These are phyloP conservation scores for Mantis religiosa DNA, from an alignment of 2,888 invertebrate species.

Conservation along the genomic window DNA sequence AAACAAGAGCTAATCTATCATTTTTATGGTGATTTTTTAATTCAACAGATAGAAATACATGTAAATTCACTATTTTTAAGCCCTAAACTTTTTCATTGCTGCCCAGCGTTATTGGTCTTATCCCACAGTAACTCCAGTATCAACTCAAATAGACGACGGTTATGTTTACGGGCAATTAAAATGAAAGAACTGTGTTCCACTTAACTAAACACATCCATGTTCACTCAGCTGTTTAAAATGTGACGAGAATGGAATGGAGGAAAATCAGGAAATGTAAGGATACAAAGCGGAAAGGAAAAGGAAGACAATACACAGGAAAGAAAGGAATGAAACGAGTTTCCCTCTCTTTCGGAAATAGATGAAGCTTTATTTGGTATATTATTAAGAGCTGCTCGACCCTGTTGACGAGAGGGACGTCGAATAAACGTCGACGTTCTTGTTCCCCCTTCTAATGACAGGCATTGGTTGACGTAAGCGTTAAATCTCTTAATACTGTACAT, in stretches of 20 bases:
- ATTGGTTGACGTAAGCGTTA: neutral
- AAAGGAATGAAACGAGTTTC: neutral
- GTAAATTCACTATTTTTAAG: too few relatives aligned
- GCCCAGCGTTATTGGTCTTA: too few relatives aligned
- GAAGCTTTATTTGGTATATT: neutral
- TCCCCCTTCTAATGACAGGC: neutral
- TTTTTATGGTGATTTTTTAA: too few relatives aligned
- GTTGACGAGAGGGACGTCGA: neutral
- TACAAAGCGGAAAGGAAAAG: neutral
- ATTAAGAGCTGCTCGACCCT: neutral
- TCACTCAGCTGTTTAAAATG: neutral
- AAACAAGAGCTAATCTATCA: too few relatives aligned
- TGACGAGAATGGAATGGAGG: neutral
- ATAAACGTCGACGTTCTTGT: neutral
- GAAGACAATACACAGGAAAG: neutral
- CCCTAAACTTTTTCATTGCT: too few relatives aligned
- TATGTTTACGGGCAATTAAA: too few relatives aligned
- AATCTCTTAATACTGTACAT: neutral
- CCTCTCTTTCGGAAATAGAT: neutral
- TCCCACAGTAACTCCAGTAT: too few relatives aligned
- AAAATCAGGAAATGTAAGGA: neutral
- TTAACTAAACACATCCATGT: too few relatives aligned
- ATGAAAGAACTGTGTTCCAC: too few relatives aligned
- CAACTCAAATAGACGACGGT: too few relatives aligned
- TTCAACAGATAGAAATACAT: too few relatives aligned